Percentiles rank a stretch among this genome's conserved stretches.
phyloP scores from a whole-genome alignment of 1,140 invertebrate genomes.

The Whitmania pigra region DNA sequence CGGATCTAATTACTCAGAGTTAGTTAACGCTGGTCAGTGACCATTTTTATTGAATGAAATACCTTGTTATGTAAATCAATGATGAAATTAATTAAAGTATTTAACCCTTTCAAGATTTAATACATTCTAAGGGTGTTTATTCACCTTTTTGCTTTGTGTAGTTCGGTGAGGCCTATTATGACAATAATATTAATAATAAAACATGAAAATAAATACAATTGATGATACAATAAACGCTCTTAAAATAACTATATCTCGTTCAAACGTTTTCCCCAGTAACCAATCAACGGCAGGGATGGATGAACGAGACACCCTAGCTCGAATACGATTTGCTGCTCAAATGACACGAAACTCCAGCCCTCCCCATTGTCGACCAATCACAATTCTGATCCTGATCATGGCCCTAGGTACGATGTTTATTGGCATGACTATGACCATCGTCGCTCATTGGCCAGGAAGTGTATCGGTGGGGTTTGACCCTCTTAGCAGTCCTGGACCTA shows the following conservation, averaged over 20 bases:
- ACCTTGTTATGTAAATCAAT: too few relatives aligned
- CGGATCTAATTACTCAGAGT: too few relatives aligned
- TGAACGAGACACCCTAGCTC: slow-evolving; percentile 9
- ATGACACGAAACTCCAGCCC: slow-evolving; percentile 18
- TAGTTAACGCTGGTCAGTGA: too few relatives aligned
- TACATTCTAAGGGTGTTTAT: too few relatives aligned
- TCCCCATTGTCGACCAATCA: slow-evolving; percentile 16
- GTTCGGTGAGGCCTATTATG: too few relatives aligned
- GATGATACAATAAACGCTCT: not conserved
- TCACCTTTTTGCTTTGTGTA: too few relatives aligned
- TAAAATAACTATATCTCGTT: not conserved
- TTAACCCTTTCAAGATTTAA: too few relatives aligned
- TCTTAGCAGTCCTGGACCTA: slow-evolving; percentile 22
- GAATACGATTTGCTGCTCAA: slow-evolving; percentile 14
- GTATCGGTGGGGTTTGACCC: slow-evolving; percentile 19
- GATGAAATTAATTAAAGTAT: too few relatives aligned
- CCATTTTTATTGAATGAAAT: too few relatives aligned
- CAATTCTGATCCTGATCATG: slow-evolving; percentile 22
- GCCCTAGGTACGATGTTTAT: slow-evolving; percentile 23
- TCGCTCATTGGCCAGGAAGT: slow-evolving; percentile 25
- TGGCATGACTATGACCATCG: slow-evolving; percentile 23
- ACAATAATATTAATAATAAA: too few relatives aligned
- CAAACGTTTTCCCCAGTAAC: not conserved
- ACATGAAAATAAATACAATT: too few relatives aligned
- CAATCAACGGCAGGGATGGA: not conserved